Percentiles rank a stretch among this genome's conserved stretches.
Evolutionary conservation across 2,797 vertebrate species (phyloP).

Genomic region (Coranthus polyacanthus): DNA sequence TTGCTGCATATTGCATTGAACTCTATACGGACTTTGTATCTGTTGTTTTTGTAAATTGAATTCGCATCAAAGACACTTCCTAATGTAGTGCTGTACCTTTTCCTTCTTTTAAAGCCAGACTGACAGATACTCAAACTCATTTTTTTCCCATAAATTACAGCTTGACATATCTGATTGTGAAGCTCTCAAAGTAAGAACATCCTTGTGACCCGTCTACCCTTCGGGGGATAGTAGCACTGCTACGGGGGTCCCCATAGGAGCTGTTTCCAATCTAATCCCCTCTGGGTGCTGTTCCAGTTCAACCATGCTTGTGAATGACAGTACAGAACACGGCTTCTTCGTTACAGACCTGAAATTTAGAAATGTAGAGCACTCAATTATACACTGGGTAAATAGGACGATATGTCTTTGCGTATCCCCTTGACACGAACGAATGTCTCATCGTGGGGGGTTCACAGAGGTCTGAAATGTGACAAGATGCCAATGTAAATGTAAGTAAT

Average conservation of each 20-base stretch:
- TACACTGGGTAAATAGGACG: conserved; percentile 56
- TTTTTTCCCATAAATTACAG: too few relatives aligned
- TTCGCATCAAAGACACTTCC: too few relatives aligned
- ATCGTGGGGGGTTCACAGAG: too few relatives aligned
- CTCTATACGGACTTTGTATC: conserved; percentile 16
- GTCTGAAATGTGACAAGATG: too few relatives aligned
- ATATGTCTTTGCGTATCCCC: conserved; percentile 51
- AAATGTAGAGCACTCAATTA: conserved; percentile 66
- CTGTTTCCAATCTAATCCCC: conserved; percentile 64
- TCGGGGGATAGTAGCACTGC: conserved; percentile 27
- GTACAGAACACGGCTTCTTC: conserved; percentile 26
- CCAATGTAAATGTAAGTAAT: too few relatives aligned
- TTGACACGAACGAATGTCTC: conserved; percentile 44
- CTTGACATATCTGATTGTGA: not conserved
- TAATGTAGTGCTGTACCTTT: conserved; percentile 9
- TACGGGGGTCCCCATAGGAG: conserved; percentile 38
- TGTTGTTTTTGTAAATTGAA: conserved; percentile 7
- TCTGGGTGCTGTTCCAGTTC: conserved; percentile 78
- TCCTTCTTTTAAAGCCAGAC: not conserved
- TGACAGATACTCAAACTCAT: not conserved
- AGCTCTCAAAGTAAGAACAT: conserved; percentile 32
- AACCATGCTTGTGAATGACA: conserved; percentile 32
- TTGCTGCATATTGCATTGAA: conserved; percentile 83
- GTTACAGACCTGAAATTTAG: conserved; percentile 44
- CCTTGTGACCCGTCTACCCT: conserved; percentile 21